Base-by-base conservation (phyloP, 2,888 invertebrate species). In the Lithophane ornitopus region DNA sequence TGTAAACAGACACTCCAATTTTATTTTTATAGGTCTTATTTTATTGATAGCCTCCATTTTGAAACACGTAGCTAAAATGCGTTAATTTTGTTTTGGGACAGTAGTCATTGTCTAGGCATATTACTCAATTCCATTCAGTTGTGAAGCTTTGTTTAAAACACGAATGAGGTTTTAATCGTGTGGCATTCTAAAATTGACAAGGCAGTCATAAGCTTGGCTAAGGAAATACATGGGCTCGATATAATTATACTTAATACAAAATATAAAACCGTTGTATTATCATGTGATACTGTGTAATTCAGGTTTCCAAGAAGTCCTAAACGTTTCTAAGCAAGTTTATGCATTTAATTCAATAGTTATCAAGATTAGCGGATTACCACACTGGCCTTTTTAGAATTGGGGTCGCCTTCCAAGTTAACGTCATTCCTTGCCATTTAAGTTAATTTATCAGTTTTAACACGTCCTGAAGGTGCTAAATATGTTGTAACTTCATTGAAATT, bases 301-400 rank as follows among this genome's bases (percentile, higher is more conserved):
- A 46, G 22, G 22, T 6, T 16, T 34, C 39, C 22, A 70, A 67
- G 22, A 78, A 62, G 3, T 26, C 14, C 3, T 58, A 0, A 54
- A 16, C 3, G n/a, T 70, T 59, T 28, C 28, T 41, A 28, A 61
- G 56, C 63, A 79, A 59, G 59, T 22, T 28, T 14, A 58, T 63
- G 52, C 28, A n/a, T 61, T 80, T 54, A 54, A 74, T 78, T 66
- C 54, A 74, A 26, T 58, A 80, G 56, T 63, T 63, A 44, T 49
- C 56, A 63, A 72, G 65, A 66, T 59, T 65, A 26, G 22, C 44
- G 34, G 3, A 54, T 41, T 56, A 16, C 65, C 12, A 46, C 52
- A 26, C 7, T 81, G 61, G 46, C 78, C 28, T 81, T 66, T 65
- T 12, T 41, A 4, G 39, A 54, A 81, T 81, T 46, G 59, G 12